A percentile compares a stretch with the other conserved stretches of the same genome.
These are phyloP conservation scores for Pachyseris speciosa DNA, from an alignment of 64 coral and sea anemone species.

Conservation along the genomic window DNA sequence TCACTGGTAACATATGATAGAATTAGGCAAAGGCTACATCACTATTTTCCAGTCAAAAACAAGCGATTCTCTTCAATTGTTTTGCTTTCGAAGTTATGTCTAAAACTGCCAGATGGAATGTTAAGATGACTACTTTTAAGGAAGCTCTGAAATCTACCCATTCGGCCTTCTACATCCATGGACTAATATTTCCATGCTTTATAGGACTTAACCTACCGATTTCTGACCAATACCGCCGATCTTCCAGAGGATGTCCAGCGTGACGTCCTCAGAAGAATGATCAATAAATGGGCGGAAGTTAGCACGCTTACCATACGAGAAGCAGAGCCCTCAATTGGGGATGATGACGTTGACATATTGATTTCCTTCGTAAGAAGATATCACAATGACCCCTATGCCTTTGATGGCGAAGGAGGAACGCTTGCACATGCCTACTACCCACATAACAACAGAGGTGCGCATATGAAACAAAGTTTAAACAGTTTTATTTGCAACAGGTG, in stretches of 20 bases:
- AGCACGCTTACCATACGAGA: conserved; percentile 45
- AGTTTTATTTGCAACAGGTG: too few species aligned
- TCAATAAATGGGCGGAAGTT: conserved; percentile 27
- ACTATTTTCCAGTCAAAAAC: too few species aligned
- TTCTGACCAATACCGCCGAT: conserved; percentile 6
- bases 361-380: conserved; percentile 7
- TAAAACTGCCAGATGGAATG: too few species aligned
- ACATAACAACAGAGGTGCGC: conserved; percentile 43
- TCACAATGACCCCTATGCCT: conserved; percentile 54
- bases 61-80: too few species aligned
- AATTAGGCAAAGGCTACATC: too few species aligned
- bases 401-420: conserved; percentile 57
- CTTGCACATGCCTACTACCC: conserved; percentile 75
- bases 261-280: conserved; percentile 18
- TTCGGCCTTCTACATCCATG: too few species aligned
- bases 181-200: background rate
- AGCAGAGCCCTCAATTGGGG: background rate
- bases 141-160: too few species aligned
- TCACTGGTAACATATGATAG: too few species aligned
- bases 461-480: too few species aligned
- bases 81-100: too few species aligned
- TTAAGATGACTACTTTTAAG: too few species aligned
- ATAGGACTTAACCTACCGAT: conserved; percentile 26
- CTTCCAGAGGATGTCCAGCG: background rate
- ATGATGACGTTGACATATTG: conserved; percentile 59